Evolutionary conservation across 2,888 invertebrate genomes (phyloP).

Genomic region (Cantharis rustica): DNA sequence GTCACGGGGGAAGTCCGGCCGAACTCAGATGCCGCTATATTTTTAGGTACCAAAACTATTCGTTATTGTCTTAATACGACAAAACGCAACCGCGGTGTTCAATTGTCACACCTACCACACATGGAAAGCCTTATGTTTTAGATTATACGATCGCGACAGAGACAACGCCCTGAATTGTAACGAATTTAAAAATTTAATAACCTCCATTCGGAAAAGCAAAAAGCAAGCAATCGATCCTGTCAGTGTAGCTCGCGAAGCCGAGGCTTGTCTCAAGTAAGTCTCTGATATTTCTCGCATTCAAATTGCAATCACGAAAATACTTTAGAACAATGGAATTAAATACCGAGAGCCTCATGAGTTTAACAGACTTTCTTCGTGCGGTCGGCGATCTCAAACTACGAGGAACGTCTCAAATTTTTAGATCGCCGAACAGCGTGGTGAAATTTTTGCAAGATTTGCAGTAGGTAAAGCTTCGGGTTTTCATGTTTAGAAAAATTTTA

Average conservation of each 20-base stretch:
- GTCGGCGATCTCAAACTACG: slow-evolving; percentile 69
- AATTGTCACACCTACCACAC: too few relatives aligned
- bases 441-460: slow-evolving; percentile 41
- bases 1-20: slow-evolving; percentile 66
- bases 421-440: slow-evolving; percentile 59
- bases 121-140: too few relatives aligned
- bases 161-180: slow-evolving; percentile 60
- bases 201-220: slow-evolving; percentile 60
- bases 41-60: slow-evolving; percentile 57
- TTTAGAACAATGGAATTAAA: slow-evolving; percentile 39
- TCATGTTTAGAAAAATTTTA: not conserved
- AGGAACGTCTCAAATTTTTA: slow-evolving; percentile 69
- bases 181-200: slow-evolving; percentile 65
- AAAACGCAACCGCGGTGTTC: too few relatives aligned
- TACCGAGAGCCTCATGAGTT: slow-evolving; percentile 48
- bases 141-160: slow-evolving; percentile 64
- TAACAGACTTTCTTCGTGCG: slow-evolving; percentile 62
- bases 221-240: slow-evolving; percentile 61
- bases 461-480: slow-evolving; percentile 8
- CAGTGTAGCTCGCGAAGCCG: slow-evolving; percentile 62
- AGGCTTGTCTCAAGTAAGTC: slow-evolving; percentile 45
- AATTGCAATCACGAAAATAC: not conserved
- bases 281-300: not conserved
- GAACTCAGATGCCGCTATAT: slow-evolving; percentile 74
- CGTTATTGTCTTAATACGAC: too few relatives aligned